Base-by-base conservation (phyloP, 2,888 invertebrate genomes). In the Microplitis deprimator region DNA sequence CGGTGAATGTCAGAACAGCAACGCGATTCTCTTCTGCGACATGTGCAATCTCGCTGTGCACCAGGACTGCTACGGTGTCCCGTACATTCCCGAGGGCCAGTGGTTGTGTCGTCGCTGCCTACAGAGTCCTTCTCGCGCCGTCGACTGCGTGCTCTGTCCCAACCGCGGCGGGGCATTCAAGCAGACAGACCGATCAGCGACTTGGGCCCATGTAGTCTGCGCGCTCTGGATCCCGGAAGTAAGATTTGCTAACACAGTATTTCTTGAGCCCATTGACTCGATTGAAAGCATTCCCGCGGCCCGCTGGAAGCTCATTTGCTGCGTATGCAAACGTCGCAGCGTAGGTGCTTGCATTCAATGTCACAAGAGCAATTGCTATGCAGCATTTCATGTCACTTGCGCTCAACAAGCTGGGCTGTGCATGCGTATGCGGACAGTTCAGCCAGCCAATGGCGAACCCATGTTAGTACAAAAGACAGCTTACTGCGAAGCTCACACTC, bases 1-100 rank as follows among this genome's bases (percentile, higher is more conserved):
- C 86, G 99, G 98, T 1, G 99, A 99, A 89, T 99, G 98, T 89
- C 97, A 98, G 90, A 99, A 99, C 90, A 97, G 97, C 73, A 99
- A 99, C 90, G 98, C 98, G 68, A 99, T 99, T 83, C 92, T 99
- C 72, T 99, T 99, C 91, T 99, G 99, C 91, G 99, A 99, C 91
- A 98, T 99, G 98, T 99, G 99, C 90, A 99, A 99, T 91, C 91
- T 99, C 82, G 98, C 99, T 39, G 99, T 99, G 13, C 99, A 99
- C 90, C 99, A 98, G 91, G 98, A 98, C 90, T 99, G 99, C 88
- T 99, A 99, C 90, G 99, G 99, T 73, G 98, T 98, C 5, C 98
- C 98, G 6, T 98, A 98, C 89, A 97, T 98, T 86, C 98, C 98
- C 0, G 98, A 98, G 88, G 98, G 99, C 0, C 98, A 98, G 89